A percentile compares a stretch with the other conserved stretches of the same genome.
These are phyloP conservation scores for Panagrolaimus sp. DNA, from an alignment of 1,140 invertebrate species.

Conservation along the genomic window DNA sequence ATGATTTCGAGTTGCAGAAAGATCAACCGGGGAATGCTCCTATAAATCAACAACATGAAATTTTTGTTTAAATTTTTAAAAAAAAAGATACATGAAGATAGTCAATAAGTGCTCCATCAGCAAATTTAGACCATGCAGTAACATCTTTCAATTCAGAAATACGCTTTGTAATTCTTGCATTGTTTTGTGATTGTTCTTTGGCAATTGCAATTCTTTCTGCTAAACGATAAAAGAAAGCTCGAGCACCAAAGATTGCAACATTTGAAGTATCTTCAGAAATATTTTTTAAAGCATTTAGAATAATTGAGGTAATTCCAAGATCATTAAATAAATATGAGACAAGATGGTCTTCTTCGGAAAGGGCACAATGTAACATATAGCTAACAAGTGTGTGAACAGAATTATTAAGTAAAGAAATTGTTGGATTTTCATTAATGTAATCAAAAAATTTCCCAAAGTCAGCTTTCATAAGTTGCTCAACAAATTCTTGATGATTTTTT, in stretches of 20 bases:
- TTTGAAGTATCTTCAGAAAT: background rate
- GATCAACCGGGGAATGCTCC: too few species aligned
- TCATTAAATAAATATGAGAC: background rate
- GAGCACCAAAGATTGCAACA: background rate
- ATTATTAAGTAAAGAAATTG: background rate
- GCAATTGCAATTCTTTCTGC: background rate
- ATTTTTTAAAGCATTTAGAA: background rate
- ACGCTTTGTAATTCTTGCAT: background rate
- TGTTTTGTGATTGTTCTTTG: background rate
- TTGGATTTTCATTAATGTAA: background rate
- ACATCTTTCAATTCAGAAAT: background rate
- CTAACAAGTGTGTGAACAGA: background rate
- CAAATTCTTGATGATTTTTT: background rate
- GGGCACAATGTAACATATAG: background rate
- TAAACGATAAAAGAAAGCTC: background rate
- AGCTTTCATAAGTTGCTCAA: background rate
- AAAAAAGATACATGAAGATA: too few species aligned
- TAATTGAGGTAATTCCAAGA: background rate
- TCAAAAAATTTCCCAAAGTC: background rate
- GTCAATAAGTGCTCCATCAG: too few species aligned
- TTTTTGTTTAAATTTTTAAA: too few species aligned
- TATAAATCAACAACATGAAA: too few species aligned
- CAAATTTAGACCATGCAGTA: background rate
- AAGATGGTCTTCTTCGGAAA: background rate
- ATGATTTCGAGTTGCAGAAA: too few species aligned